Evolutionary conservation across 2,888 invertebrate species (phyloP).

Genomic region (Cloeon dipterum): DNA sequence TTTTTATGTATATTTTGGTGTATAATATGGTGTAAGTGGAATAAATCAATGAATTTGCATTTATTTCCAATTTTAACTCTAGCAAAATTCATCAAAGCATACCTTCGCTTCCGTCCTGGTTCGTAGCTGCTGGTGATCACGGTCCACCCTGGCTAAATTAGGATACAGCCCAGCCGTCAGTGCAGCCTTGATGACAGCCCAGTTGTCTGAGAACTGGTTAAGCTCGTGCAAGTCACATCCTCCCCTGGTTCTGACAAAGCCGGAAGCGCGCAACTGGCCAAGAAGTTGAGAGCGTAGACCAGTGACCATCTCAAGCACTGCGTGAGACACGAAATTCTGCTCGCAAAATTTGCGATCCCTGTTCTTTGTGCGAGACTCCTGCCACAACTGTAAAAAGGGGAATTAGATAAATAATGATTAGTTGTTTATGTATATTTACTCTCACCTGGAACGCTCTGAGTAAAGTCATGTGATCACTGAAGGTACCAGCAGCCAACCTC

Average conservation of each 20-base stretch:
- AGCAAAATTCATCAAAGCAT: too few species aligned
- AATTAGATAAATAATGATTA: not conserved
- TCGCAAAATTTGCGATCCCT: constrained; percentile 44
- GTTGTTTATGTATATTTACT: too few species aligned
- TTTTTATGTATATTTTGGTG: too few species aligned
- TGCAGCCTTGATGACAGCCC: constrained; percentile 80
- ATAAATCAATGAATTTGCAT: too few species aligned
- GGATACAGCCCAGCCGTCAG: constrained; percentile 79
- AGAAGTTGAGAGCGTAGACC: constrained; percentile 64
- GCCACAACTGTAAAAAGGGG: constrained; percentile 11
- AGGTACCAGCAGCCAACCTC: constrained; percentile 47
- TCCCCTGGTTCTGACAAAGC: constrained; percentile 34
- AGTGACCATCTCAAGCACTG: constrained; percentile 76
- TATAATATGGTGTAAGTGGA: too few species aligned
- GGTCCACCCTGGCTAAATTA: constrained; percentile 51
- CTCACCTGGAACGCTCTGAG: constrained; percentile 51
- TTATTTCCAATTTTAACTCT: too few species aligned
- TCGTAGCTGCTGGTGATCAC: constrained; percentile 32
- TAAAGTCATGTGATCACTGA: constrained; percentile 77
- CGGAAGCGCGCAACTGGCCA: constrained; percentile 51
- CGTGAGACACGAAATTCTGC: constrained; percentile 49
- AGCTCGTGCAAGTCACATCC: constrained; percentile 46
- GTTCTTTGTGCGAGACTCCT: constrained; percentile 27
- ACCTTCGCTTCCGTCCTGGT: constrained; percentile 23
- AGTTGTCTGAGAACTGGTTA: constrained; percentile 62